These are phyloP conservation scores for Cyanoramphus novaezelandiae DNA, from an alignment of 2,113 vertebrate species.

Conservation along the genomic window DNA sequence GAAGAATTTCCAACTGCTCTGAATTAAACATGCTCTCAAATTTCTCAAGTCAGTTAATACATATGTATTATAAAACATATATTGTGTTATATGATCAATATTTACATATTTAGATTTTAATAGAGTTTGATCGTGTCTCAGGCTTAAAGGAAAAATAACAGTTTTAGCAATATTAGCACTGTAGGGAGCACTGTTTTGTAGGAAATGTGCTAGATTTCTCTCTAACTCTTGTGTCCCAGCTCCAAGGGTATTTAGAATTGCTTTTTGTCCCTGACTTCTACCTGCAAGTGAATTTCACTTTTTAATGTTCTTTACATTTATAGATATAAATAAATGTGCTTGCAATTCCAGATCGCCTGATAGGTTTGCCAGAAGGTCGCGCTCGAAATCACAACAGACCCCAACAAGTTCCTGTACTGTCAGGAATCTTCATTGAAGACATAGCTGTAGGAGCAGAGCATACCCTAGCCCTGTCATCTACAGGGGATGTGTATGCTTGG, in stretches of 20 bases:
- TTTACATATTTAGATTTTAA: not conserved
- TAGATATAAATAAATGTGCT: not conserved
- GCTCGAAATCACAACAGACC: slow-evolving; percentile 86
- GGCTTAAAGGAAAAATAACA: not conserved
- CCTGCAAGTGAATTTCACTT: not conserved
- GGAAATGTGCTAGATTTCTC: not conserved
- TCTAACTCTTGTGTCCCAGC: not conserved
- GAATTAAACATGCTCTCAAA: fast-evolving
- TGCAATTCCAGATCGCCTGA: slow-evolving; percentile 78
- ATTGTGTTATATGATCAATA: not conserved
- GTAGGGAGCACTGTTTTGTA: not conserved
- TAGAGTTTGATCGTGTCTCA: not conserved
- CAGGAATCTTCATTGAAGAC: slow-evolving; percentile 80
- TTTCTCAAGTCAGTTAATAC: not conserved
- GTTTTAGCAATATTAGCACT: not conserved
- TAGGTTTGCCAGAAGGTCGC: slow-evolving; percentile 83
- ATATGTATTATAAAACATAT: not conserved
- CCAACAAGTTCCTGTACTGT: slow-evolving; percentile 79
- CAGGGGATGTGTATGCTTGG: slow-evolving; percentile 84
- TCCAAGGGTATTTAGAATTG: not conserved
- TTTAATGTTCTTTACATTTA: not conserved
- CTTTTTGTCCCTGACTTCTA: not conserved
- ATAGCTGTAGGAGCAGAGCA: slow-evolving; percentile 85
- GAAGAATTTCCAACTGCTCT: not conserved
- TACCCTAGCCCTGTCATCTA: slow-evolving; percentile 77